Conservation (phyloP, 1,140 invertebrate species). For the Steinernema khuongi region DNA sequence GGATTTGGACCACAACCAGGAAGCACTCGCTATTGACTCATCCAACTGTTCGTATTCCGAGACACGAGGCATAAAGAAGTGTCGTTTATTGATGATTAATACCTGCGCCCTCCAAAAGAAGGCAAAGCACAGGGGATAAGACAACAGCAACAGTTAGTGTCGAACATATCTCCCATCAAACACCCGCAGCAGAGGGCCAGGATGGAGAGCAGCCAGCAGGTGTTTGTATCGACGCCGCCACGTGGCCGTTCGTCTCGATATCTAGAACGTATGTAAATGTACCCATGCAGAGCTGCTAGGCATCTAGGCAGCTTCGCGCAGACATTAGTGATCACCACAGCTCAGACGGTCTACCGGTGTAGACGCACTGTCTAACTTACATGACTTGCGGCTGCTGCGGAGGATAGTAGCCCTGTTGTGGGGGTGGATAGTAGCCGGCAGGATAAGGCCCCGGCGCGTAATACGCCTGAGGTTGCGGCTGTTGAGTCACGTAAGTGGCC, state of each 20-base stretch:
- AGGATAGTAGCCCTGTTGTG: neutral
- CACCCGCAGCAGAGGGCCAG: neutral
- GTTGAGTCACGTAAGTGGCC: neutral
- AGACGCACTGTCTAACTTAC: too few species aligned
- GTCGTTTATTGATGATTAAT: neutral
- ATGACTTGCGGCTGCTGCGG: neutral
- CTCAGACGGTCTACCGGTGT: too few species aligned
- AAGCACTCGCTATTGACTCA: neutral
- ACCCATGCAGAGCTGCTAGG: too few species aligned
- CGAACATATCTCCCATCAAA: neutral
- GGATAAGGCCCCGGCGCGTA: neutral
- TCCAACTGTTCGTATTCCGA: neutral
- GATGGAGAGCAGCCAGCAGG: neutral
- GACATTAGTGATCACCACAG: neutral
- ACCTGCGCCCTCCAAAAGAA: neutral
- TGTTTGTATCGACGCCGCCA: neutral
- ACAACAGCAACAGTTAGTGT: constrained; percentile 3
- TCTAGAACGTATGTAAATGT: neutral
- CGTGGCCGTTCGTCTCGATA: neutral
- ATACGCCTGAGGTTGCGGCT: neutral
- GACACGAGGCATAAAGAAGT: neutral
- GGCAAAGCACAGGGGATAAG: neutral
- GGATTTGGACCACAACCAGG: neutral
- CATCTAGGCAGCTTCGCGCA: neutral
- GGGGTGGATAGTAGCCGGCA: constrained; percentile 4